These are phyloP conservation scores for Anthopleura sola DNA, from an alignment of 64 coral and sea anemone species.

Conservation along the genomic window DNA sequence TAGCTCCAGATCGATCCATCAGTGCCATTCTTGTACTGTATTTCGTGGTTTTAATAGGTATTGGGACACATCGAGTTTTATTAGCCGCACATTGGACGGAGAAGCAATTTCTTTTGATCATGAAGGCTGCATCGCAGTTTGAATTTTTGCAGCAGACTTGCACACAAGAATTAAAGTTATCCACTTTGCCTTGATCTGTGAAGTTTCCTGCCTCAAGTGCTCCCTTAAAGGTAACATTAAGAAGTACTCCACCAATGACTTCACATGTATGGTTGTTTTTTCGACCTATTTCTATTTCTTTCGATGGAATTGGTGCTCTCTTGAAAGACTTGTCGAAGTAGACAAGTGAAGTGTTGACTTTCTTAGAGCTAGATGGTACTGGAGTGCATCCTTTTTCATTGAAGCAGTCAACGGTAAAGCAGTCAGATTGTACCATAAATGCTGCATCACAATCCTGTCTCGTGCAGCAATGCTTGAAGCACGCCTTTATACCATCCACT, in stretches of 20 bases:
- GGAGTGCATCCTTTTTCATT: slow-evolving; percentile 55
- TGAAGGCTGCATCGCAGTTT: slow-evolving; percentile 70
- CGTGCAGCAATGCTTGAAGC: slow-evolving; percentile 72
- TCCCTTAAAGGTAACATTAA: slow-evolving; percentile 68
- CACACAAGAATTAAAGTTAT: slow-evolving; percentile 38
- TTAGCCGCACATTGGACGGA: slow-evolving; percentile 64
- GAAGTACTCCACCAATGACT: slow-evolving; percentile 10
- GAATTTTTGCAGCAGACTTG: slow-evolving; percentile 50
- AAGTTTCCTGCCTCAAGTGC: slow-evolving; percentile 73
- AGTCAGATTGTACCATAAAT: slow-evolving; percentile 80
- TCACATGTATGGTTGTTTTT: background rate
- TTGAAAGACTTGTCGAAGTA: slow-evolving; percentile 61
- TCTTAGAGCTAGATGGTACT: slow-evolving; percentile 55
- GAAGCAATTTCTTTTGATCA: slow-evolving; percentile 70
- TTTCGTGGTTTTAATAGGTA: slow-evolving; percentile 35
- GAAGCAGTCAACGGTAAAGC: slow-evolving; percentile 63
- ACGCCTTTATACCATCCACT: slow-evolving; percentile 57
- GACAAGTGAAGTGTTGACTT: slow-evolving; percentile 70
- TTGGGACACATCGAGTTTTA: slow-evolving; percentile 54
- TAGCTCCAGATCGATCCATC: slow-evolving; percentile 4
- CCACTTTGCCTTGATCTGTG: slow-evolving; percentile 60
- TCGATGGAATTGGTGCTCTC: background rate
- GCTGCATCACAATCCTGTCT: slow-evolving; percentile 73
- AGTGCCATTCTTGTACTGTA: slow-evolving; percentile 74
- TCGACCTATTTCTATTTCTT: no score